A percentile compares a stretch with the other conserved stretches of the same genome.
Evolutionary conservation across 2,113 vertebrate species (phyloP).

Genomic region (Mus pahari): DNA sequence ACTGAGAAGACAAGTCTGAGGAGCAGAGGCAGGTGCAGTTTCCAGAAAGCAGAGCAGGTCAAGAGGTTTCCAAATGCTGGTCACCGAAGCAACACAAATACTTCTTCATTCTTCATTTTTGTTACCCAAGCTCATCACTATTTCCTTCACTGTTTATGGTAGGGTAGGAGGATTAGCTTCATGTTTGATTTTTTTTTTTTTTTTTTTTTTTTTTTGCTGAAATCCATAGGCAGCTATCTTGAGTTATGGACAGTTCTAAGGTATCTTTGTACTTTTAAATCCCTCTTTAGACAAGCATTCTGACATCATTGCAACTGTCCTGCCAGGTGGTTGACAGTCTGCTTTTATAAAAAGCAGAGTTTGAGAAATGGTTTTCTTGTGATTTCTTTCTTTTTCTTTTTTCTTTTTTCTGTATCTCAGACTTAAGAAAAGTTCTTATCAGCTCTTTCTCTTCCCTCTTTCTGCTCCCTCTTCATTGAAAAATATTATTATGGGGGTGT

Average conservation of each 20-base stretch:
- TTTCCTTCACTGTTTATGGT: constrained; percentile 13
- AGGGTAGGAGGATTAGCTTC: background rate
- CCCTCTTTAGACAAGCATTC: background rate
- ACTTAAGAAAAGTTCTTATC: background rate
- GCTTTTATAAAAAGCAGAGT: background rate
- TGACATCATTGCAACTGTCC: background rate
- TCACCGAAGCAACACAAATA: background rate
- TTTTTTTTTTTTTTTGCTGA: no score
- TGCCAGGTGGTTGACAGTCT: background rate
- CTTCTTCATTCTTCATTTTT: background rate
- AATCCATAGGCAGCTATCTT: background rate
- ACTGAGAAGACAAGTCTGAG: background rate
- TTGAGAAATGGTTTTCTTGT: background rate
- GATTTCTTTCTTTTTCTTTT: background rate
- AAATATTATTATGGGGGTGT: background rate
- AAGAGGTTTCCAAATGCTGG: background rate
- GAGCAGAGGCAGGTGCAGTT: background rate
- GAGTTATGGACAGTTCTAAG: background rate
- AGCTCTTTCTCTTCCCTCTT: background rate
- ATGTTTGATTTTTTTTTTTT: background rate
- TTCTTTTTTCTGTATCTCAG: background rate
- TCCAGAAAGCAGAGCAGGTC: background rate
- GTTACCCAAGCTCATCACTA: background rate
- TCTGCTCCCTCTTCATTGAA: constrained; percentile 2
- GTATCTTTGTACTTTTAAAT: background rate